These are phyloP conservation scores for Tamandua tetradactyla DNA, from an alignment of 2,797 vertebrate genomes.

Conservation along the genomic window DNA sequence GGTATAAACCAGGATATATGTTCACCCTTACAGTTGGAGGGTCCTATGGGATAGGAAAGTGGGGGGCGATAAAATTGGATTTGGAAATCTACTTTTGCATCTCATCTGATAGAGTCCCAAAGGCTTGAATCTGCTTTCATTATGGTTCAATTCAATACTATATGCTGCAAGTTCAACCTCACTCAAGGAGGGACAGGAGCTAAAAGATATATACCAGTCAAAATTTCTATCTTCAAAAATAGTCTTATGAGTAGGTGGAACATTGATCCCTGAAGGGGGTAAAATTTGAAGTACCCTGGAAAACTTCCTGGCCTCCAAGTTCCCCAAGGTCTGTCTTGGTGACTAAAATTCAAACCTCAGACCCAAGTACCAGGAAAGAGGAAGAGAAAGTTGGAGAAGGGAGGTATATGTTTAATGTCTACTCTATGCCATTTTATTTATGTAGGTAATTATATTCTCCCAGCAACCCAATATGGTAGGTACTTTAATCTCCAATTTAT, in stretches of 20 bases:
- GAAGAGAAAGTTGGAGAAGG: not conserved
- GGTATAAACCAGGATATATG: not conserved
- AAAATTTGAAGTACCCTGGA: conserved; percentile 23
- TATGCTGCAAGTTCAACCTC: not conserved
- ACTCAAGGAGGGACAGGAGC: not conserved
- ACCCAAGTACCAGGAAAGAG: conserved; percentile 35
- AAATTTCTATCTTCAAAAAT: not conserved
- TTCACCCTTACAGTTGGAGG: not conserved
- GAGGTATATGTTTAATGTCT: not conserved
- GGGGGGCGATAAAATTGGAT: not conserved
- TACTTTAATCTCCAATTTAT: conserved; percentile 34
- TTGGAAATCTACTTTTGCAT: conserved; percentile 46
- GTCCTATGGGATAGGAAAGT: not conserved
- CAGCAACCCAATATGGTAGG: not conserved
- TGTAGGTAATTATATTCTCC: conserved; percentile 31
- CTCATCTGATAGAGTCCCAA: conserved; percentile 29
- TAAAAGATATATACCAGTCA: conserved; percentile 17
- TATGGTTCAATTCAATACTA: not conserved
- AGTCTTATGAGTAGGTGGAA: conserved; percentile 8
- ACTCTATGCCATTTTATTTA: conserved; percentile 28
- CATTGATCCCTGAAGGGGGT: not conserved
- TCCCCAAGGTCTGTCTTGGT: not conserved
- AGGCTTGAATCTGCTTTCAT: conserved; percentile 29
- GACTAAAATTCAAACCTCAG: conserved; percentile 44
- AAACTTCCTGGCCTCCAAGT: not conserved